These are phyloP conservation scores for Pedionomus torquatus DNA, from an alignment of 2,113 vertebrate genomes.

Conservation along the genomic window DNA sequence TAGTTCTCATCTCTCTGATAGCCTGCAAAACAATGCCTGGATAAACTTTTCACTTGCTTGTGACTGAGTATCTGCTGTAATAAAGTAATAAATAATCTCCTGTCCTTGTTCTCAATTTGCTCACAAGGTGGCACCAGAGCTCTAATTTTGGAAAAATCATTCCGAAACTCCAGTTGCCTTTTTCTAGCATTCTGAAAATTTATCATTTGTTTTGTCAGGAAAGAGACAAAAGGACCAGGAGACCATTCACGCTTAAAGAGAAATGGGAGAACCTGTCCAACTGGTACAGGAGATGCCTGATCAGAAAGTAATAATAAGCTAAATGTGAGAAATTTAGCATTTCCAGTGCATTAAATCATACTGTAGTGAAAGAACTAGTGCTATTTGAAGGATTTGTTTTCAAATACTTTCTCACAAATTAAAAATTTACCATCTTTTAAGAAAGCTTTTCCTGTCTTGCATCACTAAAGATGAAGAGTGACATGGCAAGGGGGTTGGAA, in stretches of 20 bases:
- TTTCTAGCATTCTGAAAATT: accelerated
- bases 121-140: conserved; percentile 37
- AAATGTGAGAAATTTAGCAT: background rate
- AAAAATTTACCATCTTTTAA: background rate
- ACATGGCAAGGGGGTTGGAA: too few species aligned
- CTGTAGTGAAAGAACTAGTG: background rate
- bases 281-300: accelerated
- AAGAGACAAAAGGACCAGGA: background rate
- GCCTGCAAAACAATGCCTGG: background rate
- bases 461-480: background rate
- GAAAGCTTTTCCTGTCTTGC: background rate
- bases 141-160: background rate
- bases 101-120: background rate
- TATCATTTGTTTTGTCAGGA: background rate
- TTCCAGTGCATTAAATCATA: background rate
- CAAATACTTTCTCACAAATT: background rate
- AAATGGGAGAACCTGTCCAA: background rate
- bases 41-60: accelerated
- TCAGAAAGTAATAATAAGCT: background rate
- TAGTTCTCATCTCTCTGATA: background rate
- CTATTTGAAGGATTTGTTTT: background rate
- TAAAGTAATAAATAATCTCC: accelerated
- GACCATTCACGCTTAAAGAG: background rate
- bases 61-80: background rate
- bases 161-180: accelerated